phyloP scores from a whole-genome alignment of 1,140 invertebrate genomes.

The Andricus grossulariae region DNA sequence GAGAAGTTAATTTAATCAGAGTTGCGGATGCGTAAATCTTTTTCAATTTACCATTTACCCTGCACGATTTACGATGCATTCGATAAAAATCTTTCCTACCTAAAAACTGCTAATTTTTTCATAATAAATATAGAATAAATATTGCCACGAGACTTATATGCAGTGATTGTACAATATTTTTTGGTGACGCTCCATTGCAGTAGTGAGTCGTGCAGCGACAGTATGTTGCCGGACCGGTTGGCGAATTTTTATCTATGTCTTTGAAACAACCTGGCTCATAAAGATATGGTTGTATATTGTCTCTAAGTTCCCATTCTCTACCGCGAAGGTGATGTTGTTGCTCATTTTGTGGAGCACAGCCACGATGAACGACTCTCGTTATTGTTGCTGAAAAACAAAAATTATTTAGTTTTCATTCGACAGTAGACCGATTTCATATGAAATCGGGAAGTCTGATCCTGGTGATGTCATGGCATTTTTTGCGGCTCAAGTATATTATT shows the following conservation, averaged over 20 bases:
- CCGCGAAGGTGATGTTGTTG: conserved; percentile 76
- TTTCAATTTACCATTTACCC: not conserved
- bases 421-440: not conserved
- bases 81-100: no score
- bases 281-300: conserved; percentile 78
- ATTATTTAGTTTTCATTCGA: not conserved
- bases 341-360: conserved; percentile 84
- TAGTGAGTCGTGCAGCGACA: conserved; percentile 82
- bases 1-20: no score
- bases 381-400: conserved; percentile 77
- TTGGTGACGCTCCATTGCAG: conserved; percentile 74
- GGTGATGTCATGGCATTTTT: no score
- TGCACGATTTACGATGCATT: not conserved
- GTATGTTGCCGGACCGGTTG: conserved; percentile 75
- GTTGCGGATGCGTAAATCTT: not conserved
- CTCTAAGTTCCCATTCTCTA: conserved; percentile 78
- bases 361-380: conserved; percentile 78
- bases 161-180: conserved; percentile 17
- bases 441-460: no score
- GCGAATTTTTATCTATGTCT: conserved; percentile 79
- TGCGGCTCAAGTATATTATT: no score
- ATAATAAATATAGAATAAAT: conserved; percentile 27
- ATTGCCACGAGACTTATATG: conserved; percentile 14
- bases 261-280: conserved; percentile 82
- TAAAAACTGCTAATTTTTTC: not conserved